Evolutionary conservation across 2,113 vertebrate genomes (phyloP).

Genomic region (Trichomycterus rosablanca): DNA sequence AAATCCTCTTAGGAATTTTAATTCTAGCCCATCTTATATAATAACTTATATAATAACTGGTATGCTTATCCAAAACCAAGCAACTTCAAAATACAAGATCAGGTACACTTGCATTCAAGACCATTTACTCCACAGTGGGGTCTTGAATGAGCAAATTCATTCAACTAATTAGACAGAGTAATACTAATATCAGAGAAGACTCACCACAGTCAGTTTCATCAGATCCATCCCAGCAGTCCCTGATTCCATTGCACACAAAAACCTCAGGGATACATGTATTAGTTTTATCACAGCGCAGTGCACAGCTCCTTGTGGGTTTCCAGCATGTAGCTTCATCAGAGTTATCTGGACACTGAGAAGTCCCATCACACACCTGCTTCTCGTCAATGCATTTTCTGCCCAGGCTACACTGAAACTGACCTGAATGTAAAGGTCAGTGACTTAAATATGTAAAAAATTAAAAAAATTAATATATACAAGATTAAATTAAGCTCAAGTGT

Average conservation of each 20-base stretch:
- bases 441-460: no score
- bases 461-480: no score
- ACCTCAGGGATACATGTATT: constrained; percentile 63
- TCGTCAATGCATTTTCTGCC: constrained; percentile 51
- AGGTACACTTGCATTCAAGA: no score
- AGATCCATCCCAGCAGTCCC: constrained; percentile 65
- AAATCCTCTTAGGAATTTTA: no score
- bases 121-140: no score
- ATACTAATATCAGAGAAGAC: background rate
- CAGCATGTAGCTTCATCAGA: constrained; percentile 76
- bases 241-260: constrained; percentile 70
- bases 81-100: no score
- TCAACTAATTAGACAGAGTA: background rate
- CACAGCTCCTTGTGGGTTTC: constrained; percentile 53
- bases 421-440: constrained; percentile 29
- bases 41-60: no score
- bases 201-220: constrained; percentile 75
- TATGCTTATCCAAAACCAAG: no score
- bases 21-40: no score
- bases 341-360: constrained; percentile 72
- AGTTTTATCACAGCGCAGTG: constrained; percentile 68
- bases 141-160: background rate
- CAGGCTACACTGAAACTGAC: constrained; percentile 59
- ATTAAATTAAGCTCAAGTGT: no score
- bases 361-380: constrained; percentile 61